These are phyloP conservation scores for Gobiocypris rarus DNA, from an alignment of 2,113 vertebrate genomes.

Conservation along the genomic window DNA sequence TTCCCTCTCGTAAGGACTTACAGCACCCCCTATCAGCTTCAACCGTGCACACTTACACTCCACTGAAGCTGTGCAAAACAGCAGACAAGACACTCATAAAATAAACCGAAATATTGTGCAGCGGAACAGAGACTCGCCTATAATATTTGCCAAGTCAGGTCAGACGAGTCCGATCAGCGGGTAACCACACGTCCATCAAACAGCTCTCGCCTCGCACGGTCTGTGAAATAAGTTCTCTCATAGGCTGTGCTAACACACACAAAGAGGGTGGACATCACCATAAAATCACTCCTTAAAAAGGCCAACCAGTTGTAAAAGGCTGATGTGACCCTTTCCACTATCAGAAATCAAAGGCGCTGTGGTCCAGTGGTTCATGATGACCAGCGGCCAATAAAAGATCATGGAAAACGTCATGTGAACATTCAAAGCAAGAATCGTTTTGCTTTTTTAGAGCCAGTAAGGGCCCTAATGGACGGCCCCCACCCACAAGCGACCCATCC, in stretches of 20 bases:
- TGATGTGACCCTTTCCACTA: constrained; percentile 11
- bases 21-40: constrained; percentile 80
- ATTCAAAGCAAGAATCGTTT: constrained; percentile 16
- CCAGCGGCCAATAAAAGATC: constrained; percentile 17
- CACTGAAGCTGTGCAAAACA: constrained; percentile 13
- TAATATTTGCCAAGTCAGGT: constrained; percentile 39
- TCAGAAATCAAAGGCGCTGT: not conserved
- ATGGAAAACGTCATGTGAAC: not conserved
- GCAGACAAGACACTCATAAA: constrained; percentile 18
- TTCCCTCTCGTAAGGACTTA: constrained; percentile 73
- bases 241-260: not conserved
- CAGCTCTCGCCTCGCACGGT: not conserved
- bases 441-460: constrained; percentile 21
- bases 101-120: constrained; percentile 14
- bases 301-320: constrained; percentile 4
- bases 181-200: constrained; percentile 32
- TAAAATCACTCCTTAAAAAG: constrained; percentile 2
- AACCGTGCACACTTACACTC: constrained; percentile 34
- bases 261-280: constrained; percentile 10
- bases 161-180: constrained; percentile 16
- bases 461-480: constrained; percentile 47
- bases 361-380: not conserved
- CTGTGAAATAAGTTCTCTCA: constrained; percentile 6
- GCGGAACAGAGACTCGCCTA: constrained; percentile 3
- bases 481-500: constrained; percentile 29